Evolutionary conservation across 2,113 vertebrate genomes (phyloP), one percentile per base, ranked within the genome.

Genomic region (Phyllostomus hastatus): DNA sequence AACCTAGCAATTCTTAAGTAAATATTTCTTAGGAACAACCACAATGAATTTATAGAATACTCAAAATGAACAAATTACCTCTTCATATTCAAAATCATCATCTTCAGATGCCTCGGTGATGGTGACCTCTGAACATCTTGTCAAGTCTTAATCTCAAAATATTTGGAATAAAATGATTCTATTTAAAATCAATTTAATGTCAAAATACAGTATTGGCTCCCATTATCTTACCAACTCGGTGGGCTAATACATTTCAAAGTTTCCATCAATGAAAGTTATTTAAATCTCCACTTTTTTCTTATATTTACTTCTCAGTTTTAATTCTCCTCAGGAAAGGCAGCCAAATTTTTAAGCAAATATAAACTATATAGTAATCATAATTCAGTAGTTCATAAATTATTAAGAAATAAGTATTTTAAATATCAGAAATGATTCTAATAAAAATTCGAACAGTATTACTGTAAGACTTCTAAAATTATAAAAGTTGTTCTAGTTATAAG

Each of bases 1-100:
- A 88, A 88, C 78, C 0, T 2, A 41, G 0, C 1, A 35, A 4
- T 14, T 82, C 86, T 91, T 1, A 38, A 57, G 26, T 22, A 6
- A 96, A n/a, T n/a, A 0, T 0, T 82, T 78, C 33, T 91, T n/a
- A 67, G 66, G 38, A 90, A 96, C 90, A 2, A 70, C 1, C 70
- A 14, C 19, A 81, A 22, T 52, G 59, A 38, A 94, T 70, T 48
- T 20, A 96, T 26, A 43, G 52, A 24, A 5, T 20, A 90, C 14
- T 0, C 43, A 59, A 91, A 84, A 91, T 95, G 10, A 79, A 16
- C 89, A 90, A 91, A 95, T 98, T 99, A 99, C 98, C 97, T 99
- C 99, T 95, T 99, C 98, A 88, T 98, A 99, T 52, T 98, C 98
- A 95, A 59, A 59, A 24, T 98, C 98, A 54, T 98, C 98, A 91